Percentiles rank a stretch among this genome's conserved stretches.
Evolutionary conservation across 2,113 vertebrate species (phyloP).

Genomic region (Amphiprion ocellaris): DNA sequence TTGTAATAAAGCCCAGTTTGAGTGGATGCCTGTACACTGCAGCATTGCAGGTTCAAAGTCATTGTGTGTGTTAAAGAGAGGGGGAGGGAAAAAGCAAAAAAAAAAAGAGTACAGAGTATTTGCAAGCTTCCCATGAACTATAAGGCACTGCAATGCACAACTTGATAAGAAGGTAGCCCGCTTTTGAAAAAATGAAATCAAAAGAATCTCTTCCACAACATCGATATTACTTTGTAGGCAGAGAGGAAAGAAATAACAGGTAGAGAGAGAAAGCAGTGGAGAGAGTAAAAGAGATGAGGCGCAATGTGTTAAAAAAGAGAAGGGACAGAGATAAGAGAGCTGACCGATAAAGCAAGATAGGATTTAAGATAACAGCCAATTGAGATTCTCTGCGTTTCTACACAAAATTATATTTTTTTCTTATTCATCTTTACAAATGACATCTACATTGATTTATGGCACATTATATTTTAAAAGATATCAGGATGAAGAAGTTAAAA

Average conservation of each 20-base stretch:
- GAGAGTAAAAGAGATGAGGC: background rate
- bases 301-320: conserved; percentile 8
- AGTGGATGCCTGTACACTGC: conserved; percentile 34
- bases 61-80: conserved; percentile 6
- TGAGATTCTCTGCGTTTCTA: background rate
- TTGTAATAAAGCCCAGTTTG: conserved; percentile 62
- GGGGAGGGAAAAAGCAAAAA: background rate
- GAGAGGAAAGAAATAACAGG: background rate
- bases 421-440: conserved; percentile 13
- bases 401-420: conserved; percentile 7
- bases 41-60: conserved; percentile 54
- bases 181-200: conserved; percentile 22
- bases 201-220: conserved; percentile 12
- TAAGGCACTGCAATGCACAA: conserved; percentile 29
- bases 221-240: conserved; percentile 1
- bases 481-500: background rate
- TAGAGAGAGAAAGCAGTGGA: background rate
- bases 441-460: conserved; percentile 31
- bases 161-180: conserved; percentile 10
- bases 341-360: conserved; percentile 23
- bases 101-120: background rate
- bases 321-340: background rate
- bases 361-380: conserved; percentile 21
- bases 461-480: conserved; percentile 9
- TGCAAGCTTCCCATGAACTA: conserved; percentile 17